These are phyloP conservation scores for Gnathonemus longibarbis DNA, from an alignment of 2,113 vertebrate genomes.

Conservation along the genomic window DNA sequence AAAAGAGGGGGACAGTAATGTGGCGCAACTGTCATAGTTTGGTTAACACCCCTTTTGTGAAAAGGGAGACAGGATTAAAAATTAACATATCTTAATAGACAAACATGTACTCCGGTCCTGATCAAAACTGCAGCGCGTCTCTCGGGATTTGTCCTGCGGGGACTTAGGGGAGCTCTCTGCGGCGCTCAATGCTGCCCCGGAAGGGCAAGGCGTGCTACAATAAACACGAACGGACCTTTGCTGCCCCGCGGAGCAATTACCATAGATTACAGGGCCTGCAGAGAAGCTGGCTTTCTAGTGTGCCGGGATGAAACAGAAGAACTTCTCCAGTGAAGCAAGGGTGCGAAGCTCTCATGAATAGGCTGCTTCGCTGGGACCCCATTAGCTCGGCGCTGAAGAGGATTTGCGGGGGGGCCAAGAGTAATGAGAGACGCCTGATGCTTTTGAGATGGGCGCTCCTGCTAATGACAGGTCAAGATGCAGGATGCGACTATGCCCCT, in stretches of 20 bases:
- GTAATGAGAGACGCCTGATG: slow-evolving; percentile 56
- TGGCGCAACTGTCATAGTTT: neutral
- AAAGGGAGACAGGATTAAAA: slow-evolving; percentile 43
- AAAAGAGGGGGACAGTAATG: neutral
- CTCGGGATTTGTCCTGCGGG: slow-evolving; percentile 26
- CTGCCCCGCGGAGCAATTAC: slow-evolving; percentile 22
- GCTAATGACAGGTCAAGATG: slow-evolving; percentile 70
- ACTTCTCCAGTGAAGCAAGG: slow-evolving; percentile 12
- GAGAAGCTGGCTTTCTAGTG: slow-evolving; percentile 16
- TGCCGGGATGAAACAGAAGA: slow-evolving; percentile 12
- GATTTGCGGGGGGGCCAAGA: slow-evolving; percentile 42
- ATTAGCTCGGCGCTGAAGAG: slow-evolving; percentile 51
- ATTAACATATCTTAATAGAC: slow-evolving; percentile 52
- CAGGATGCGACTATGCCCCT: slow-evolving; percentile 59
- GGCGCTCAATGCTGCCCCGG: neutral
- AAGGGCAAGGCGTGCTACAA: slow-evolving; percentile 21
- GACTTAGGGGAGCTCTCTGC: neutral
- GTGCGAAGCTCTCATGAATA: slow-evolving; percentile 43
- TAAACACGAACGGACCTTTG: slow-evolving; percentile 25
- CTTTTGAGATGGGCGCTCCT: slow-evolving; percentile 57
- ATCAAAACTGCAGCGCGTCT: slow-evolving; percentile 35
- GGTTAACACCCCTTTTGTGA: slow-evolving; percentile 30
- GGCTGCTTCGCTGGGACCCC: slow-evolving; percentile 36
- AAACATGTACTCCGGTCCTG: slow-evolving; percentile 38
- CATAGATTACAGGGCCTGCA: slow-evolving; percentile 20